Base-by-base conservation (phyloP, 2,113 vertebrate genomes). In the Marmota flaviventris region DNA sequence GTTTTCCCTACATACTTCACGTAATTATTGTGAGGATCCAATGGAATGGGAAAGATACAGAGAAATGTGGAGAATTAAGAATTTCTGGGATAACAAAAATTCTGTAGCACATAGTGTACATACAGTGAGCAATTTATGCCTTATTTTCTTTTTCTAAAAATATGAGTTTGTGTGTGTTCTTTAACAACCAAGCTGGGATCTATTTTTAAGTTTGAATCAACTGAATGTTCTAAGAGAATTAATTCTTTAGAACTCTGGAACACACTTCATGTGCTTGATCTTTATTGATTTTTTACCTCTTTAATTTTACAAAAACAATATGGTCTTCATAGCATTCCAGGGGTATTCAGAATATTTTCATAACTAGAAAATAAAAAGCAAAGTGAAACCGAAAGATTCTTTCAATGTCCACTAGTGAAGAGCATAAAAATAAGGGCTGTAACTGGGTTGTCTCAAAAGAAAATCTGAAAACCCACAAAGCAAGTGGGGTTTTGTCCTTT, bases 141-240 rank as follows among this genome's bases (percentile, higher is more conserved):
- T 70, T 83, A n/a, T 82, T 53, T 93, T 86, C 58, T 86, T 82
- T 94, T 78, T 92, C 73, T 95, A 39, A 58, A 93, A 93, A n/a
- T 51, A 73, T 61, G 24, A 32, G 37, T 20, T 17, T 3, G 1
- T 45, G 1, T 45, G 4, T 89, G 39, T 32, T 85, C 39, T 89
- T 87, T 51, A 67, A 63, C 0, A 75, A 17, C 24, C 6, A 39
- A 27, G 29, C 65, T 29, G 16, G 72, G 34, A 76, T 81, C 39
- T 67, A 67, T 63, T 89, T 97, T 94, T 87, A 92, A 82, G 8
- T 93, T 79, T 79, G 79, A 76, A 70, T 83, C 24, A 76, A 70
- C 42, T 25, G 56, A 90, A 6, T 2, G 8, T 32, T 85, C 25
- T 61, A 87, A 92, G 48, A 95, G 32, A 84, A 85, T 70, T 65